A percentile compares a stretch with the other conserved stretches of the same genome.
Evolutionary conservation across 2,113 vertebrate genomes (phyloP).

Genomic region (Trichomycterus rosablanca): DNA sequence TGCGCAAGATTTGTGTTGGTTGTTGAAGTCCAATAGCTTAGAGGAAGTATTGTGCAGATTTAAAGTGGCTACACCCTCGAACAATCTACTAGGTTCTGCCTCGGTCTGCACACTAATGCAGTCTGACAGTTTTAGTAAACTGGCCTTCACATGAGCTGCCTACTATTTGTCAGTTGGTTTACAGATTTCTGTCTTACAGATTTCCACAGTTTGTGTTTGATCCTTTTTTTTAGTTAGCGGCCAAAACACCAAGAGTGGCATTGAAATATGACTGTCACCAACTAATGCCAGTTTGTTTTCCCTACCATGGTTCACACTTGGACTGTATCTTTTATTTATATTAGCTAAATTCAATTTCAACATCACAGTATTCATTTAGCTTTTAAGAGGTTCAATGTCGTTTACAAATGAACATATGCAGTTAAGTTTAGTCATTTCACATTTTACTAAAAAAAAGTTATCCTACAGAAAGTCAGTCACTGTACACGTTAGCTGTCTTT

Average conservation of each 20-base stretch:
- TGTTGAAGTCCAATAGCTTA: background rate
- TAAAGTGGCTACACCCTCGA: background rate
- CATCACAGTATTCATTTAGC: background rate
- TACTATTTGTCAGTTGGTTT: constrained; percentile 22
- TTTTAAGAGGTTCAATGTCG: too few species aligned
- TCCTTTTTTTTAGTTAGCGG: too few species aligned
- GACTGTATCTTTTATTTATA: background rate
- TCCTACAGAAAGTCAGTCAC: too few species aligned
- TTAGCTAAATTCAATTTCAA: background rate
- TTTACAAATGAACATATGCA: too few species aligned
- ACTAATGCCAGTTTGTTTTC: background rate
- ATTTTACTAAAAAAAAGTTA: too few species aligned
- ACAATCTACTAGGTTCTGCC: constrained; percentile 2
- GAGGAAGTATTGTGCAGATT: background rate
- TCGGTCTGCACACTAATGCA: constrained; percentile 3
- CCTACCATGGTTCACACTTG: background rate
- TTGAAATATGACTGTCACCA: background rate
- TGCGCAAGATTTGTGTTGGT: background rate
- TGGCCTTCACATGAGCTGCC: background rate
- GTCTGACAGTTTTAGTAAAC: constrained; percentile 26
- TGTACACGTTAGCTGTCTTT: too few species aligned
- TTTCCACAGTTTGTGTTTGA: too few species aligned
- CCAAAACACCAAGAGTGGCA: too few species aligned
- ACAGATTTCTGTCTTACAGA: too few species aligned
- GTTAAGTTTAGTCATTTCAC: too few species aligned